A percentile compares a stretch with the other conserved stretches of the same genome.
phyloP scores from a whole-genome alignment of 2,888 invertebrate species.

The Thecocarcelia acutangulata region DNA sequence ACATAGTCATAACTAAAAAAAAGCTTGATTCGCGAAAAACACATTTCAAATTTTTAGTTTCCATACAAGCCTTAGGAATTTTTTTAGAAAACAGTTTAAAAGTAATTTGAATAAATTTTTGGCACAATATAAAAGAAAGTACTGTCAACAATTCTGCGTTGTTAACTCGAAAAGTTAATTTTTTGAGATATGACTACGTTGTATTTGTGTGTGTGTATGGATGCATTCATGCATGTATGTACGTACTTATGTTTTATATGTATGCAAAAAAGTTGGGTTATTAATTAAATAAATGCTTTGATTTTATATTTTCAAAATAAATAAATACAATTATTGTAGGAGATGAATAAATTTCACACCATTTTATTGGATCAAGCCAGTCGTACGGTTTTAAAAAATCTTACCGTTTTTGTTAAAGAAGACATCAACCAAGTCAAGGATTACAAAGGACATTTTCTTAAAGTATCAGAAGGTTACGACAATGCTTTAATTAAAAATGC shows the following conservation, averaged over 20 bases:
- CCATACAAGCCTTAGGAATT: too few relatives aligned
- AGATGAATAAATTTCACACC: slow-evolving; percentile 96
- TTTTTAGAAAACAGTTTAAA: too few relatives aligned
- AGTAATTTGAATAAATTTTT: too few relatives aligned
- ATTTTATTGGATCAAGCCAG: slow-evolving; percentile 95
- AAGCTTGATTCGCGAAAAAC: too few relatives aligned
- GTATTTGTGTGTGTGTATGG: too few relatives aligned
- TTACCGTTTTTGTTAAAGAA: slow-evolving; percentile 94
- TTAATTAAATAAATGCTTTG: slow-evolving; percentile 21
- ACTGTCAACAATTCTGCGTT: too few relatives aligned
- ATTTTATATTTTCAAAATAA: slow-evolving; percentile 29
- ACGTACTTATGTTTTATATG: background rate
- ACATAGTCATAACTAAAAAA: too few relatives aligned
- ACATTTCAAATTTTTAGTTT: too few relatives aligned
- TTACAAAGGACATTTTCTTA: slow-evolving; percentile 94
- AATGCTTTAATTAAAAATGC: slow-evolving; percentile 92
- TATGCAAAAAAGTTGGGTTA: background rate
- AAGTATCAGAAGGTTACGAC: slow-evolving; percentile 95
- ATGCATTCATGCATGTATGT: too few relatives aligned
- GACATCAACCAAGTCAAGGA: slow-evolving; percentile 96
- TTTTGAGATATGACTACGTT: too few relatives aligned
- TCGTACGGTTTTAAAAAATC: slow-evolving; percentile 93
- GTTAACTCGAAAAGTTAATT: too few relatives aligned
- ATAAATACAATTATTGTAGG: slow-evolving; percentile 82
- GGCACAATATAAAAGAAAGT: too few relatives aligned